Conservation (phyloP, 2,113 vertebrate genomes). For the Gymnarchus niloticus region DNA sequence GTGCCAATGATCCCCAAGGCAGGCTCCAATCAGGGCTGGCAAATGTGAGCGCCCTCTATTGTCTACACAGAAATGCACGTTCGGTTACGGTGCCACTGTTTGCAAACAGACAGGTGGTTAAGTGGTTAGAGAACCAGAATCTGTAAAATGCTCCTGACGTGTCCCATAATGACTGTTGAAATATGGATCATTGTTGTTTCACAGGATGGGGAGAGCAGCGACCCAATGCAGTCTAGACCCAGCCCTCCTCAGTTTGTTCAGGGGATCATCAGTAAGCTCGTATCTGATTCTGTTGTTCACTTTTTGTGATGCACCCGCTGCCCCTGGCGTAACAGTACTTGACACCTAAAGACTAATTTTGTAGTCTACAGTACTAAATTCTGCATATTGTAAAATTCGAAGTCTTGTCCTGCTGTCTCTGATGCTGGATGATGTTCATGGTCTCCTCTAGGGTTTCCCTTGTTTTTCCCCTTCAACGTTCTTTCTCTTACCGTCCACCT, state of each 20-base stretch:
- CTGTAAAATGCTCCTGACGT: neutral
- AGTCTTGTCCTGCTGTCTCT: neutral
- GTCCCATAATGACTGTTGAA: neutral
- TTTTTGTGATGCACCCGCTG: neutral
- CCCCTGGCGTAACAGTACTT: neutral
- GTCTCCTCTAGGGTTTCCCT: neutral
- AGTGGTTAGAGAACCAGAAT: neutral
- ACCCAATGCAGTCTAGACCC: slow-evolving; percentile 76
- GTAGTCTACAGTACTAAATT: neutral
- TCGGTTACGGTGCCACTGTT: neutral
- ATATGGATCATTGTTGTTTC: slow-evolving; percentile 24
- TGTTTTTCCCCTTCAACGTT: neutral
- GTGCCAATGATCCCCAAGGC: slow-evolving; percentile 68
- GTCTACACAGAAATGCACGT: neutral
- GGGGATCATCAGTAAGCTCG: slow-evolving; percentile 87
- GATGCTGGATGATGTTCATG: neutral
- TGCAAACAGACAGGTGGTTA: neutral
- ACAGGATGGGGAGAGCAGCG: slow-evolving; percentile 76
- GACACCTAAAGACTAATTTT: neutral
- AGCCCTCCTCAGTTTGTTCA: slow-evolving; percentile 93
- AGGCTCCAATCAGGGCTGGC: slow-evolving; percentile 66
- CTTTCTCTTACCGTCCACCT: neutral
- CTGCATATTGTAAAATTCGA: neutral
- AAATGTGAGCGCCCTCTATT: slow-evolving; percentile 47
- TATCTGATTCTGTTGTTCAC: neutral